A percentile compares a stretch with the other conserved stretches of the same genome.
Evolutionary conservation across 2,888 invertebrate species (phyloP).

Genomic region (Apamea sordens): DNA sequence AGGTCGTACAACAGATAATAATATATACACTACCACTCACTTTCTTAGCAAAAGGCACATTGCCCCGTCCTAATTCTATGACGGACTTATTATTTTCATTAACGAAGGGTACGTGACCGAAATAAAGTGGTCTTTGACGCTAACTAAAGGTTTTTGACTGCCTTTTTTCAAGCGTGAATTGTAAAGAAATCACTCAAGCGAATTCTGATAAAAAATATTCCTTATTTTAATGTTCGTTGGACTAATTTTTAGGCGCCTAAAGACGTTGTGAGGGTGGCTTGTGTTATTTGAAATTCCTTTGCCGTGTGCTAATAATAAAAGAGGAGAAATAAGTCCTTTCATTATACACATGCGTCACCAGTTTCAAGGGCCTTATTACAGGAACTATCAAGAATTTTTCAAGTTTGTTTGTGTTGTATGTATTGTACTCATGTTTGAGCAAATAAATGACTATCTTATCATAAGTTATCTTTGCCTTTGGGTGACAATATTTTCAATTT

Average conservation of each 20-base stretch:
- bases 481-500: background rate
- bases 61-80: conserved; percentile 68
- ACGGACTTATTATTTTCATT: conserved; percentile 85
- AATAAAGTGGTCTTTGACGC: conserved; percentile 81
- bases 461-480: background rate
- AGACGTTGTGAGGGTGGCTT: conserved; percentile 35
- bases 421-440: too few relatives aligned
- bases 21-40: conserved; percentile 17
- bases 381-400: background rate
- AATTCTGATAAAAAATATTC: conserved; percentile 71
- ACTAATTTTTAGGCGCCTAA: conserved; percentile 53
- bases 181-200: conserved; percentile 74
- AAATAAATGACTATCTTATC: too few relatives aligned
- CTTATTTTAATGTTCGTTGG: conserved; percentile 63
- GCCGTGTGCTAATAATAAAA: conserved; percentile 8
- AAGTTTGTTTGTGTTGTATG: background rate
- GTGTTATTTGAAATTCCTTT: conserved; percentile 43
- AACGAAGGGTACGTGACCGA: conserved; percentile 83
- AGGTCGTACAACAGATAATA: conserved; percentile 19
- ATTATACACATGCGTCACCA: conserved; percentile 7
- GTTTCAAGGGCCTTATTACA: background rate
- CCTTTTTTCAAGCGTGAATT: conserved; percentile 71
- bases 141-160: conserved; percentile 71
- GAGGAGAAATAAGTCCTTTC: background rate
- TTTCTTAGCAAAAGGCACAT: conserved; percentile 49